phyloP scores from a whole-genome alignment of 2,113 vertebrate species.

The Burhinus bistriatus region DNA sequence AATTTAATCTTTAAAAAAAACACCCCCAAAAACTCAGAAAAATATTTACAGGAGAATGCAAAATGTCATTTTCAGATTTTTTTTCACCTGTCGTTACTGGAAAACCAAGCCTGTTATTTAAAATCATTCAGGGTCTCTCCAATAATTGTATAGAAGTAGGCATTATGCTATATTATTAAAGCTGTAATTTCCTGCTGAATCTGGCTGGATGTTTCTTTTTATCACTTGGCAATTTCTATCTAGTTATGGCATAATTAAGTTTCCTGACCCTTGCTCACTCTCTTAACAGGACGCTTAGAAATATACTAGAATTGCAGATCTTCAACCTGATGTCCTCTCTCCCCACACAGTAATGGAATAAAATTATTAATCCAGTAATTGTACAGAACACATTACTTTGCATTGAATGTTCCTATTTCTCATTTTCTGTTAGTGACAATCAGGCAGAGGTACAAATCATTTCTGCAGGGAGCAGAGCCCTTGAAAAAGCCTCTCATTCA shows the following conservation, averaged over 20 bases:
- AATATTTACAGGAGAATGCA: constrained; percentile 80
- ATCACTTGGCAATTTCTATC: constrained; percentile 98
- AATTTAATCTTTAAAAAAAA: constrained; percentile 45
- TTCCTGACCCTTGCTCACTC: constrained; percentile 96
- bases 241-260: constrained; percentile 99
- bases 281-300: constrained; percentile 97
- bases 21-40: constrained; percentile 58
- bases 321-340: constrained; percentile 88
- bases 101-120: constrained; percentile 84
- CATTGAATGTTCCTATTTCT: constrained; percentile 88
- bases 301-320: constrained; percentile 93
- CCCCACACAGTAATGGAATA: constrained; percentile 90
- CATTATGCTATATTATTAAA: constrained; percentile 96
- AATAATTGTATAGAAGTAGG: constrained; percentile 91
- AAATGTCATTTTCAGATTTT: constrained; percentile 76
- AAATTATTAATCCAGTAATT: constrained; percentile 99
- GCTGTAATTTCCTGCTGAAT: constrained; percentile 97
- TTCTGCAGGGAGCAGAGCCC: constrained; percentile 81
- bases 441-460: constrained; percentile 84
- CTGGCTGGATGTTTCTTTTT: constrained; percentile 97
- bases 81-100: constrained; percentile 68
- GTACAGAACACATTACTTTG: constrained; percentile 91
- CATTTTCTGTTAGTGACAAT: constrained; percentile 90
- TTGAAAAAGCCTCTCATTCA: constrained; percentile 75
- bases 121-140: constrained; percentile 85